Conservation (phyloP, 1,140 invertebrate genomes). For the Neotoxoptera formosana region DNA sequence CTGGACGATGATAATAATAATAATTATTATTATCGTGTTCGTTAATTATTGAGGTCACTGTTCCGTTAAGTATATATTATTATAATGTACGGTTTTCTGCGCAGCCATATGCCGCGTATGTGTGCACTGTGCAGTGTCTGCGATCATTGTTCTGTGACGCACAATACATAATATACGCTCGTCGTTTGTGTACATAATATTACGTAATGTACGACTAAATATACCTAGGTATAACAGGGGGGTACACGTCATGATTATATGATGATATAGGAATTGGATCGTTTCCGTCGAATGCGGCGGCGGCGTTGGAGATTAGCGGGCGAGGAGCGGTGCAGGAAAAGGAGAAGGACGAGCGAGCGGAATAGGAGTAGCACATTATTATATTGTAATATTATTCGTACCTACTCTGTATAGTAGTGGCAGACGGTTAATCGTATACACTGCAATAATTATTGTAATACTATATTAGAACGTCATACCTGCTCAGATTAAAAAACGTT, state of each 20-base stretch:
- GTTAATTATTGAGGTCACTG: neutral
- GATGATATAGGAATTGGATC: neutral
- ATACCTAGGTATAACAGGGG: neutral
- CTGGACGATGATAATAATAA: neutral
- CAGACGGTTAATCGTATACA: neutral
- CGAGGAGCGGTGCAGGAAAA: neutral
- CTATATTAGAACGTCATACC: neutral
- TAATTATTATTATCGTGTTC: neutral
- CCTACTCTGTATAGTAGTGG: neutral
- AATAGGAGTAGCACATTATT: neutral
- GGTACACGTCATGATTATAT: neutral
- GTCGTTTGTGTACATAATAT: neutral
- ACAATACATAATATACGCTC: neutral
- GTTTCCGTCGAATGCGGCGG: neutral
- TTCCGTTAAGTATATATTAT: constrained; percentile 9
- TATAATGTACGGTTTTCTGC: neutral
- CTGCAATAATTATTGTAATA: neutral
- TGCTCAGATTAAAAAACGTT: neutral
- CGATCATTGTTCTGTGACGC: neutral
- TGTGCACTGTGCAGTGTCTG: no score
- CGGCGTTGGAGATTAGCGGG: neutral
- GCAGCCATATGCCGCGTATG: neutral
- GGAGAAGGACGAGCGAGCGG: neutral
- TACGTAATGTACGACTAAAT: no score
- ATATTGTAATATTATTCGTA: constrained; percentile 7